Evolutionary conservation across 2,888 invertebrate species (phyloP).

Genomic region (Malthinus flaveolus): DNA sequence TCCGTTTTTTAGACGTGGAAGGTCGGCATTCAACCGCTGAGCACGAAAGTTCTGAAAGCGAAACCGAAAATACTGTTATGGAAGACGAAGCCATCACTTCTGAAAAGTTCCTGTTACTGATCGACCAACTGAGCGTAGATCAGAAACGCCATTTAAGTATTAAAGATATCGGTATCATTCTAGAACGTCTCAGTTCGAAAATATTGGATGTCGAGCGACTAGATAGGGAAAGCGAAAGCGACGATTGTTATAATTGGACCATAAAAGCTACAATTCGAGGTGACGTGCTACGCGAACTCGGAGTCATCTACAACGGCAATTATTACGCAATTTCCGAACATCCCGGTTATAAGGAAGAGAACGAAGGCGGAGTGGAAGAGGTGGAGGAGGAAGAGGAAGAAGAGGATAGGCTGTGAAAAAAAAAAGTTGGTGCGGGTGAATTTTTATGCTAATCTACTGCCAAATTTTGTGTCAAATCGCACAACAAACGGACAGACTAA

Average conservation of each 20-base stretch:
- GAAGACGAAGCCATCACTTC: constrained; percentile 89
- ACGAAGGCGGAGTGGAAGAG: constrained; percentile 83
- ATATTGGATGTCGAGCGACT: constrained; percentile 91
- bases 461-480: constrained; percentile 37
- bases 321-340: constrained; percentile 95
- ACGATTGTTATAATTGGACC: constrained; percentile 95
- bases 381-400: constrained; percentile 82
- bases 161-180: constrained; percentile 93
- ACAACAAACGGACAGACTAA: constrained; percentile 38
- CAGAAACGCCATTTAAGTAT: constrained; percentile 91
- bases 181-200: constrained; percentile 89
- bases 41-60: constrained; percentile 88
- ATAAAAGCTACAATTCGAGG: constrained; percentile 94
- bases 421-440: constrained; percentile 33
- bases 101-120: constrained; percentile 89
- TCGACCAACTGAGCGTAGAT: constrained; percentile 90
- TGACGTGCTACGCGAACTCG: constrained; percentile 86
- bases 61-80: constrained; percentile 91
- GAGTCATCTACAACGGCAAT: constrained; percentile 93
- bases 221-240: constrained; percentile 89
- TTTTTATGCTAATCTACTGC: constrained; percentile 30
- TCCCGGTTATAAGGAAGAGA: constrained; percentile 90
- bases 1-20: constrained; percentile 83
- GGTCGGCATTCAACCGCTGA: constrained; percentile 59
- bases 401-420: constrained; percentile 61